Base-by-base conservation (phyloP, 1,140 invertebrate species). In the Bombyx mandarina region DNA sequence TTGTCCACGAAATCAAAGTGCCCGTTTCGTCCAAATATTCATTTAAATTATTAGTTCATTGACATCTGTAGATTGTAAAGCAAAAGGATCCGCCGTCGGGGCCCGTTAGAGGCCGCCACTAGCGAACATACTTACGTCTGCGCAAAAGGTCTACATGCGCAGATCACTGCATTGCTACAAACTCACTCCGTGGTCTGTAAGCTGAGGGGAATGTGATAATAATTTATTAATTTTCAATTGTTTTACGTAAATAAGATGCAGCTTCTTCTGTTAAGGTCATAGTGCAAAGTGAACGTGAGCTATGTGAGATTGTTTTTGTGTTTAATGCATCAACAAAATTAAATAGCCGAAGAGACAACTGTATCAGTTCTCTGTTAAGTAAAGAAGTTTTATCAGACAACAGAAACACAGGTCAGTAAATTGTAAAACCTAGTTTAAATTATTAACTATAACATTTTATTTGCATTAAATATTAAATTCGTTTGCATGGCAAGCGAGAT, bases 151-250 rank as follows among this genome's bases (percentile, higher is more conserved):
- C 54, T 60, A 80, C 79, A 82, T 85, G 82, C 82, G 82, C 82
- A 85, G 70, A 83, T 75, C 74, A 76, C 82, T 78, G 82, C 82
- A 85, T 72, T 85, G 79, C 82, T 80, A 82, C 82, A 85, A 83
- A 82, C 73, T 77, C 75, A 77, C 68, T 74, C 66, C 65, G 69
- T 77, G 73, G 62, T 35, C 26, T 35, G 26, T 35, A 3, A 35
- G 4, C 57, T 56, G 61, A 47, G 69, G 63, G 69, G 69, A 76
- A 69, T 63, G 70, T 63, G 59, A 65, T 66, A 62, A 61, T 65
- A 70, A 64, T 71, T 76, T 56, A 60, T 71, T 76, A 72, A 67
- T 64, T 62, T 71, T 63, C 60, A 76, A 69, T 53, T 65, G 55
- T 63, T 60, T n/a, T 55, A 65, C 62, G 54, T 35, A 35, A 35